Base-by-base conservation (phyloP, 1,140 invertebrate species). In the Camponotus pennsylvanicus region DNA sequence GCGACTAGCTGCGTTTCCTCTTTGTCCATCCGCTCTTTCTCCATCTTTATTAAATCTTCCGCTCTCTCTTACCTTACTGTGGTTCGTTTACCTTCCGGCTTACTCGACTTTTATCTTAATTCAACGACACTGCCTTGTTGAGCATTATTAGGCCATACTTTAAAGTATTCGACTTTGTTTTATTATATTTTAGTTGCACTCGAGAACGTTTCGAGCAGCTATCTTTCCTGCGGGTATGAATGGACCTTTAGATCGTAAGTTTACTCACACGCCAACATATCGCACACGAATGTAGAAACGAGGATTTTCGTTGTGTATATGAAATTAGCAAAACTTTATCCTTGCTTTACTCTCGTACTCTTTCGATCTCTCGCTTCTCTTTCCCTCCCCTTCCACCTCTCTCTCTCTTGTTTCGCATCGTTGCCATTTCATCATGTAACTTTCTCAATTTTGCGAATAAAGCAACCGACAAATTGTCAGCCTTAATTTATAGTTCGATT, bases 281-380 rank as follows among this genome's bases (percentile, higher is more conserved):
- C 84, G 83, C 64, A 57, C 27, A 40, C 57, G 34, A 59, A 69
- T 32, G 79, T 34, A 64, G 64, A 82, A 80, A 86, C 55, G 64
- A 80, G 84, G 64, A 80, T 82, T 86, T 71, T 34, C 73, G 84
- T 86, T 61, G 45, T 69, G 84, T 78, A 61, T 40, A 86, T 55
- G 52, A 40, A 87, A 42, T 75, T 49, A 84, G 42, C 15, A 49
- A 77, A 86, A 87, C 83, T 87, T 52, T 84, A 85, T 66, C 21
- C 7, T 49, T 57, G 55, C 45, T 52, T 77, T 86, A 67, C 71
- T 40, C 64, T 37, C 61, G 7, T 69, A 42, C 61, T 73, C 40
- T 86, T 86, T 85, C 59, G 37, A 18, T 37, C 21, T 42, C 49
- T 52, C 40, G 40, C 32, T 67, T 52, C 8, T 64, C 49, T 52